Evolutionary conservation across 2,113 vertebrate genomes (phyloP), one percentile per base, ranked within the genome.

Genomic region (Entelurus aequoreus): DNA sequence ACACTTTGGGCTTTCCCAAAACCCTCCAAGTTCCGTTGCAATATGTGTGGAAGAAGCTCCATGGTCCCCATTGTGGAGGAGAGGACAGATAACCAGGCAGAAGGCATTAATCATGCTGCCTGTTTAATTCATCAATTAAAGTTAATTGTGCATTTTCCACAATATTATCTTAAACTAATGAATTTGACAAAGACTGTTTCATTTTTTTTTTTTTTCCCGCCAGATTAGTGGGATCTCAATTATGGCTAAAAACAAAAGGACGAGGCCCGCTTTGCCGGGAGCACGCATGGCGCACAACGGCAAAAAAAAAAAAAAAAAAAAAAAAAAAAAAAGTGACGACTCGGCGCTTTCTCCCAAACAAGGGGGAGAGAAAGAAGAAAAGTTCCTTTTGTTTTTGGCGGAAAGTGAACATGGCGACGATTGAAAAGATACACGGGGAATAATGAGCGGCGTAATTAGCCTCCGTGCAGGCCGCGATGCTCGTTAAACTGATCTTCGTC

Each of bases 41-140:
- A 92, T 93, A 89, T 91, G 52, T 36, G 52, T 54, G 11, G 9
- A 42, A 56, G 11, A 90, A 90, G 10, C 10, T 4, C 11, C 91
- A 80, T 91, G 89, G 92, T 87, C 82, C 19, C 19, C 19, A 89
- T 93, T 92, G 92, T 91, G 84, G 84, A 86, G 84, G 84, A 86
- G 90, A 91, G 92, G 84, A 78, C 80, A 89, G 94, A 96, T 95
- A 94, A 90, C 83, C 92, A 90, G 77, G 88, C 80, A 46, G 42
- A 83, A 76, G 85, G 89, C 90, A 96, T 96, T 94, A 97, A 98
- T 97, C 93, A 90, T 84, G 76, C 89, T 89, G 86, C 87, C 52
- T 5, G 65, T 76, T 75, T 81, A 84, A 90, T 88, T 88, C 88
- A 89, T 91, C 88, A 90, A 90, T 89, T 90, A 88, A 89, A 88